Percentiles rank a stretch among this genome's conserved stretches.
phyloP scores from a whole-genome alignment of 2,113 vertebrate species.

The Ranitomeya variabilis region DNA sequence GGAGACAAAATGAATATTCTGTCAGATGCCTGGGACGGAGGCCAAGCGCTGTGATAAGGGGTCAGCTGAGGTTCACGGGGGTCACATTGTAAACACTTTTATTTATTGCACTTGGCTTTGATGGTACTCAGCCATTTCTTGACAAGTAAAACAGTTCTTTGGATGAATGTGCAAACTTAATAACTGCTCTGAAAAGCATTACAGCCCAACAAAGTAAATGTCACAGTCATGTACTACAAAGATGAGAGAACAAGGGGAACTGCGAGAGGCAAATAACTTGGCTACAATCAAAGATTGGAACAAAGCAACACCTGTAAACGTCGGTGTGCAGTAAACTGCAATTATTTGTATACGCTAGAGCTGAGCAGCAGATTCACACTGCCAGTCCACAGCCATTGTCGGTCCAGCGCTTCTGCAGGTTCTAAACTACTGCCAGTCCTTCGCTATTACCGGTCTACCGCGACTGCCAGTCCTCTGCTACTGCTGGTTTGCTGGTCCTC shows the following conservation, averaged over 20 bases:
- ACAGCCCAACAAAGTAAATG: not conserved
- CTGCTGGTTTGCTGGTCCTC: too few relatives aligned
- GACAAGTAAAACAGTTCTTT: constrained; percentile 12
- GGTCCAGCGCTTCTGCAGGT: too few relatives aligned
- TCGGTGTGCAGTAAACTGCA: not conserved
- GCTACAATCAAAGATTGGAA: not conserved
- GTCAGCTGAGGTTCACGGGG: constrained; percentile 11
- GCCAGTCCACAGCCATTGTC: too few relatives aligned
- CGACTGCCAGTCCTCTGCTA: too few relatives aligned
- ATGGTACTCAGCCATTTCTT: not conserved
- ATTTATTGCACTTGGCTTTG: constrained; percentile 46
- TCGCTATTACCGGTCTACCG: too few relatives aligned
- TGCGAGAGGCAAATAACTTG: too few relatives aligned
- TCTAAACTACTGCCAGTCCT: too few relatives aligned
- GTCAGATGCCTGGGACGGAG: constrained; percentile 15
- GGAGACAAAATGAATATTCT: constrained; percentile 41
- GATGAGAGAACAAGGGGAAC: not conserved
- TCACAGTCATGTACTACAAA: not conserved
- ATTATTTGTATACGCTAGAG: too few relatives aligned
- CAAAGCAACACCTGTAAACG: not conserved
- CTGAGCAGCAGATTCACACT: too few relatives aligned
- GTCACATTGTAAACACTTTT: constrained; percentile 36
- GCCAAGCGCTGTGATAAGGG: constrained; percentile 14
- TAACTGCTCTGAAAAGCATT: not conserved
- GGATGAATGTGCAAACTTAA: constrained; percentile 4